A percentile compares a stretch with the other conserved stretches of the same genome.
phyloP scores from a whole-genome alignment of 2,888 invertebrate genomes.

The Tineola bisselliella region DNA sequence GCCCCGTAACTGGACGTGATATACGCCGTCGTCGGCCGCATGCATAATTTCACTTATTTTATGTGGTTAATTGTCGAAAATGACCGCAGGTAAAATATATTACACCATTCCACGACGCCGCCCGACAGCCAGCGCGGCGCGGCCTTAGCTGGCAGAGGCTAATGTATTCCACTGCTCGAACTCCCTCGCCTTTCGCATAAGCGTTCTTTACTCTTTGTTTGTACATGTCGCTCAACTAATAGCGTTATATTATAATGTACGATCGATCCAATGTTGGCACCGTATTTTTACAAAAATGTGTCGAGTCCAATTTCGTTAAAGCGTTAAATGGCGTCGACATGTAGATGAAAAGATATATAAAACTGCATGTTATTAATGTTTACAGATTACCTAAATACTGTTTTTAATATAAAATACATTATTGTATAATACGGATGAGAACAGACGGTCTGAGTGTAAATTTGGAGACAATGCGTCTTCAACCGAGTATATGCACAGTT shows the following conservation, averaged over 20 bases:
- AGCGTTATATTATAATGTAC: slow-evolving; percentile 5
- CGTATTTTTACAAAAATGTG: neutral
- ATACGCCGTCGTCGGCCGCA: slow-evolving; percentile 67
- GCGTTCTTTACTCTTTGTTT: slow-evolving; percentile 35
- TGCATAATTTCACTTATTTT: slow-evolving; percentile 69
- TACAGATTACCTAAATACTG: too few relatives aligned
- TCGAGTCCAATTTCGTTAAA: neutral
- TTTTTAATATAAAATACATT: too few relatives aligned
- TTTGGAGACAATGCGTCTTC: slow-evolving; percentile 7
- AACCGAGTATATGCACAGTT: neutral
- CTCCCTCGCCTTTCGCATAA: slow-evolving; percentile 39
- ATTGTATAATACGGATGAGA: neutral
- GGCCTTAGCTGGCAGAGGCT: slow-evolving; percentile 26
- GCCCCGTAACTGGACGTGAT: slow-evolving; percentile 67
- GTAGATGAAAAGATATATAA: too few relatives aligned
- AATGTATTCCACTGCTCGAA: slow-evolving; percentile 56
- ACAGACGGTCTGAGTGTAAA: neutral
- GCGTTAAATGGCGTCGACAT: too few relatives aligned
- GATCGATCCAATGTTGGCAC: neutral
- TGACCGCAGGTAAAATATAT: slow-evolving; percentile 66
- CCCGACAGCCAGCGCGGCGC: slow-evolving; percentile 3
- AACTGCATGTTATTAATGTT: too few relatives aligned
- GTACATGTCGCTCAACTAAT: slow-evolving; percentile 13
- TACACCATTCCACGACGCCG: slow-evolving; percentile 47
- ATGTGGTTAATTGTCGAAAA: slow-evolving; percentile 69